A percentile compares a stretch with the other conserved stretches of the same genome.
These are phyloP conservation scores for Lacanobia wlatinum DNA, from an alignment of 2,888 invertebrate genomes.

Conservation along the genomic window DNA sequence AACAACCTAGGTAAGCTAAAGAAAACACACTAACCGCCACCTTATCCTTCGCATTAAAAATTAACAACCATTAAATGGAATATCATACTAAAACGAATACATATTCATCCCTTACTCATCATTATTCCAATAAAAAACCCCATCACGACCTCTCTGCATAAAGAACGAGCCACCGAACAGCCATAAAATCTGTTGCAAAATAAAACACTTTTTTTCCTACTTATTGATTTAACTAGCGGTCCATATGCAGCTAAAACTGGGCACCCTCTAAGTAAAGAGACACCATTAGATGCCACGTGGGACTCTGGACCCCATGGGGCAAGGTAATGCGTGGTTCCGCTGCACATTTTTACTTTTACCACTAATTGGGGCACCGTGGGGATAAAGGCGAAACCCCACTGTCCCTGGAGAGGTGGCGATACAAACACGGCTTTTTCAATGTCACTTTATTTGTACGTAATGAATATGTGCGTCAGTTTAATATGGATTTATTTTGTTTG, in stretches of 20 bases:
- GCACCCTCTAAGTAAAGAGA: conserved; percentile 88
- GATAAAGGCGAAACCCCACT: conserved; percentile 80
- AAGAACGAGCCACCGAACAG: conserved; percentile 48
- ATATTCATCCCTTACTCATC: conserved; percentile 32
- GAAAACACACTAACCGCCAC: background rate
- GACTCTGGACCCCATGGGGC: conserved; percentile 78
- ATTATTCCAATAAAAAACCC: conserved; percentile 37
- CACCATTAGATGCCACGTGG: conserved; percentile 87
- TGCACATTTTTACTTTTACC: conserved; percentile 89
- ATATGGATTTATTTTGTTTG: conserved; percentile 62
- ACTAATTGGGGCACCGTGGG: conserved; percentile 89
- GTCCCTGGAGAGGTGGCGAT: conserved; percentile 79
- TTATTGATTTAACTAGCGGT: conserved; percentile 82
- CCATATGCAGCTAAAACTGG: conserved; percentile 85
- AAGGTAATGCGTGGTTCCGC: conserved; percentile 87
- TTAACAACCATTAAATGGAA: conserved; percentile 20
- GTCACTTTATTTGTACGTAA: conserved; percentile 85
- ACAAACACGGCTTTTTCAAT: conserved; percentile 84
- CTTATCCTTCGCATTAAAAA: background rate
- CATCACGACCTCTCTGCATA: conserved; percentile 52
- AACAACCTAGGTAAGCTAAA: background rate
- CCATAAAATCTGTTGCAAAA: conserved; percentile 65
- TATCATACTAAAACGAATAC: conserved; percentile 1
- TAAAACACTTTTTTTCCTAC: conserved; percentile 58
- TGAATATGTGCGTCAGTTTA: conserved; percentile 67